These are phyloP conservation scores for Noctuana brunneofusca DNA, from an alignment of 2,888 invertebrate genomes.

Conservation along the genomic window DNA sequence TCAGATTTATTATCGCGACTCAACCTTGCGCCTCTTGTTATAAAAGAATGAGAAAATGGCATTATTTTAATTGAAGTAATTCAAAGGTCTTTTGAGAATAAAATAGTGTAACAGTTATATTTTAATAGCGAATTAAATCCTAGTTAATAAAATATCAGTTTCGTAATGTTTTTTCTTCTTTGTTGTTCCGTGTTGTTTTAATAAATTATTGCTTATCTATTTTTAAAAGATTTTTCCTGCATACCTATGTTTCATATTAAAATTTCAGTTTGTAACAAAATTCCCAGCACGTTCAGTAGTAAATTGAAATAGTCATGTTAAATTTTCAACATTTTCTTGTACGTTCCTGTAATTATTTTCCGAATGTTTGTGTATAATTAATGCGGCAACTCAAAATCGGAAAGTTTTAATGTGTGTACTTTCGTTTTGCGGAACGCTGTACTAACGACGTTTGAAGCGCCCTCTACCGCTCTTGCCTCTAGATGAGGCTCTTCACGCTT, in stretches of 20 bases:
- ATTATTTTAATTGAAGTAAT: background rate
- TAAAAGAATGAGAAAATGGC: constrained; percentile 44
- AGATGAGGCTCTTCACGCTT: constrained; percentile 61
- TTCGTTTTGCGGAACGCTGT: constrained; percentile 62
- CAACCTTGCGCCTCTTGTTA: constrained; percentile 57
- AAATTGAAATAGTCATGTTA: no score
- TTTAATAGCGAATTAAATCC: background rate
- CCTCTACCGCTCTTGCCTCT: constrained; percentile 63
- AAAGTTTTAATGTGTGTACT: constrained; percentile 79
- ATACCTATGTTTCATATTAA: no score
- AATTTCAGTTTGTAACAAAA: no score
- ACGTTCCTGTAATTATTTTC: constrained; percentile 39
- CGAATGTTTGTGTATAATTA: constrained; percentile 50
- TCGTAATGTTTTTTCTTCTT: no score
- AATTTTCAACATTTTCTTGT: no score
- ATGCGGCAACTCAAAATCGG: constrained; percentile 68
- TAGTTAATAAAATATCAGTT: background rate
- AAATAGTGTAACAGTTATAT: background rate
- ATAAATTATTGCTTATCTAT: no score
- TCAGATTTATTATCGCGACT: constrained; percentile 69
- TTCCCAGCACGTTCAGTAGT: background rate
- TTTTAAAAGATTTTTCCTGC: no score
- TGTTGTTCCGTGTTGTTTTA: no score
- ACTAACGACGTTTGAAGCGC: constrained; percentile 67
- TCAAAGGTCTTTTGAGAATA: background rate